Percentiles rank a stretch among this genome's conserved stretches.
phyloP scores from a whole-genome alignment of 2,888 invertebrate species.

The Clistopyga incitator region DNA sequence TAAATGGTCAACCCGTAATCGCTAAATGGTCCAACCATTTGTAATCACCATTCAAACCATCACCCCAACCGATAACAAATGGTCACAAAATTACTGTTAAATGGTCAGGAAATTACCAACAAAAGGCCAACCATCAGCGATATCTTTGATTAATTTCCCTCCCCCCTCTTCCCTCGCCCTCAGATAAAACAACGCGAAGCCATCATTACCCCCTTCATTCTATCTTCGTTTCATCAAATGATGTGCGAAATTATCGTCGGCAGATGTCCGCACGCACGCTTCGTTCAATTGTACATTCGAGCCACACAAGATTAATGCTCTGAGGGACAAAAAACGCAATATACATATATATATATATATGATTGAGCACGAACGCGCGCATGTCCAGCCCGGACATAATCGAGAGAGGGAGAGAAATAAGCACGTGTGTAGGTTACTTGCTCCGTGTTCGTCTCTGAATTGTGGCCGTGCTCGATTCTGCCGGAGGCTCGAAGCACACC shows the following conservation, averaged over 20 bases:
- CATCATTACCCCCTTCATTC: too few relatives aligned
- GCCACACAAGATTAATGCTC: background rate
- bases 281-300: too few relatives aligned
- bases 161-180: too few relatives aligned
- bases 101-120: background rate
- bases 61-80: too few relatives aligned
- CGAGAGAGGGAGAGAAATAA: background rate
- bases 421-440: constrained; percentile 24
- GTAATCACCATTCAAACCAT: too few relatives aligned
- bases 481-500: background rate
- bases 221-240: background rate
- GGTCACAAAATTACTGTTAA: background rate
- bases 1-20: too few relatives aligned
- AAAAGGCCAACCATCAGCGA: background rate
- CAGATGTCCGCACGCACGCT: background rate
- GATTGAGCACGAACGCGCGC: constrained; percentile 4
- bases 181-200: too few relatives aligned
- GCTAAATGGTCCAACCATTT: too few relatives aligned
- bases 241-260: background rate
- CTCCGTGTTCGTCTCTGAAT: background rate
- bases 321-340: background rate
- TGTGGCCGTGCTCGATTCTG: constrained; percentile 1
- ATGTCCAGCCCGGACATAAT: constrained; percentile 12
- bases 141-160: constrained; percentile 12
- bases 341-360: too few relatives aligned